A percentile compares a stretch with the other conserved stretches of the same genome.
phyloP scores from a whole-genome alignment of 2,113 vertebrate species.

The Trochalopteron elliotii region DNA sequence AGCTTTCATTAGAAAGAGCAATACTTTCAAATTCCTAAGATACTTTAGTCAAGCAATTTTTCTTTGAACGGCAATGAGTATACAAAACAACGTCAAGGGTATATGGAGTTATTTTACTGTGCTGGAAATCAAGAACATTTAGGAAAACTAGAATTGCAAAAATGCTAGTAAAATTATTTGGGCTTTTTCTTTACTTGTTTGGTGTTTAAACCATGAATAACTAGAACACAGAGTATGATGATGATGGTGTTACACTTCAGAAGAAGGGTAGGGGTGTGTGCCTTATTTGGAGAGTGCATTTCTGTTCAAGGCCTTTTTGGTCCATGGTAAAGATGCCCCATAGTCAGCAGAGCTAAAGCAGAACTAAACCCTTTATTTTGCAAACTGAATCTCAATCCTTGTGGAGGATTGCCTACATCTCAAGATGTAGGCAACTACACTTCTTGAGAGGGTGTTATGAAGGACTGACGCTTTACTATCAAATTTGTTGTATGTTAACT shows the following conservation, averaged over 20 bases:
- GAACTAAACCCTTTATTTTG: neutral
- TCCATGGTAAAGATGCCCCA: neutral
- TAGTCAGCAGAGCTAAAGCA: neutral
- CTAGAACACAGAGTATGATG: neutral
- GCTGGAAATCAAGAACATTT: neutral
- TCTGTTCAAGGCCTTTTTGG: neutral
- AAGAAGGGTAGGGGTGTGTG: neutral
- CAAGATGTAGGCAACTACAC: neutral
- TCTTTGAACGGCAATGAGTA: neutral
- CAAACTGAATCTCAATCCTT: neutral
- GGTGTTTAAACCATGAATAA: neutral
- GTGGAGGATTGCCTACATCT: neutral
- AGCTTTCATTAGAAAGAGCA: neutral
- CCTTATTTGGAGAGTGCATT: neutral
- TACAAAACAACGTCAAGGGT: neutral
- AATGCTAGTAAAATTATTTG: neutral
- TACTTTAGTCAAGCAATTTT: neutral
- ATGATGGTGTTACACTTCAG: neutral
- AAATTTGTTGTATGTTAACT: neutral
- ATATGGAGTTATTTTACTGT: neutral
- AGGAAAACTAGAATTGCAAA: neutral
- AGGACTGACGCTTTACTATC: neutral
- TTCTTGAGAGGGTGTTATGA: neutral
- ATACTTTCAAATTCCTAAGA: neutral
- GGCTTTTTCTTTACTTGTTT: neutral